A percentile compares a stretch with the other conserved stretches of the same genome.
Conservation (phyloP, 92 coral and sea anemone species). For the Muricea muricata region DNA sequence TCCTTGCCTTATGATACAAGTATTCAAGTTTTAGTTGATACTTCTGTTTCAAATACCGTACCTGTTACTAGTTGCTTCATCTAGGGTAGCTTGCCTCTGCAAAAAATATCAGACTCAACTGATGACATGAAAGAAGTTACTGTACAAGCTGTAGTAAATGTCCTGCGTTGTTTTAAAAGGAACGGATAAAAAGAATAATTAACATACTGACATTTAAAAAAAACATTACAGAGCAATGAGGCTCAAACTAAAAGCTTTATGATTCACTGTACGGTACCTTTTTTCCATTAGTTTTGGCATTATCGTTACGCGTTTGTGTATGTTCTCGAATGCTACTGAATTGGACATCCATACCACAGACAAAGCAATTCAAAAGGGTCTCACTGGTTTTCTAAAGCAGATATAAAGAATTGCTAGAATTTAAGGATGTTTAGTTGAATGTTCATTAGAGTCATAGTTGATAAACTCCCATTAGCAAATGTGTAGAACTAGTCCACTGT, state of each 20-base stretch:
- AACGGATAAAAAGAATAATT: too few species aligned
- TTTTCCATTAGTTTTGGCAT: not conserved
- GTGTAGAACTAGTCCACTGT: too few species aligned
- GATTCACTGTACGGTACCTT: not conserved
- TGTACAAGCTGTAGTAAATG: too few species aligned
- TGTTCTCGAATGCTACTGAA: not conserved
- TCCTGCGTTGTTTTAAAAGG: not conserved
- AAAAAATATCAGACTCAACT: not conserved
- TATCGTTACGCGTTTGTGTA: not conserved
- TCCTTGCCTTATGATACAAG: too few species aligned
- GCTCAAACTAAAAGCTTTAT: not conserved
- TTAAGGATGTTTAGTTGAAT: too few species aligned
- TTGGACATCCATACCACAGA: not conserved
- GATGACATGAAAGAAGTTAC: too few species aligned
- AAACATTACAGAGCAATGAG: not conserved
- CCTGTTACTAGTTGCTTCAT: not conserved
- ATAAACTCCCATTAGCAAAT: not conserved
- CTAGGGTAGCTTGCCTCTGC: not conserved
- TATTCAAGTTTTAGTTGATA: not conserved
- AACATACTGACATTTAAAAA: too few species aligned
- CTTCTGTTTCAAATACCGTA: not conserved
- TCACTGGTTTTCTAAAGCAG: not conserved
- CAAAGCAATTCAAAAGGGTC: not conserved
- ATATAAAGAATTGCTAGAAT: too few species aligned
- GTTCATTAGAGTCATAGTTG: too few species aligned